Base-by-base conservation (phyloP, 2,888 invertebrate species). In the Spilarctia lutea region DNA sequence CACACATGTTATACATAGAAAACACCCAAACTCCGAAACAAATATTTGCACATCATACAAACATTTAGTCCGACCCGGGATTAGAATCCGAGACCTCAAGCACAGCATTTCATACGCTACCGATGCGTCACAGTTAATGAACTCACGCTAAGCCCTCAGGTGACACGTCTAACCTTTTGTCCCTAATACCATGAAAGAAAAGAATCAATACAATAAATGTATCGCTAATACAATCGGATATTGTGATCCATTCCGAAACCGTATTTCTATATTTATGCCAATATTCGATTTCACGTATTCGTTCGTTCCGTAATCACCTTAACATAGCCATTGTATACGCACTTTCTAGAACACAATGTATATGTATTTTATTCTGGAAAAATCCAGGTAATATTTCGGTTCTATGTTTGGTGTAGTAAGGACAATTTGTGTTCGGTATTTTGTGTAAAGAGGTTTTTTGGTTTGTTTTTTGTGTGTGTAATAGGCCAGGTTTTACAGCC, bases 371-470 rank as follows among this genome's bases (percentile, higher is more conserved):
- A 16, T 63, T 63, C 27, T 63, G 30, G 18, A 63, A 63, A 30
- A 10, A 13, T 24, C 27, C 27, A 27, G 27, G 27, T 0, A 60
- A 60, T 60, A 27, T 11, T 60, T 60, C 27, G 16, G 16, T 11
- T 56, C 2, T 60, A 60, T 60, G 60, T 60, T 27, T 27, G 27
- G 27, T 63, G 30, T 16, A 63, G 63, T 18, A 30, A 18, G 2
- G 7, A 16, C 60, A 27, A 27, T 0, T 18, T 16, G 63, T 63
- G 18, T 63, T 30, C 18, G 27, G 16, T 63, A 1, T 30, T 30
- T 13, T 27, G 16, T 45, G 33, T 73, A 63, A 24, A 63, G 60
- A 13, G 68, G 63, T 33, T 77, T 48, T 67, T 73, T 72, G 78
- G 73, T 67, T 39, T 39, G 39, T 10, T 39, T 39, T 39, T 39